A percentile compares a stretch with the other conserved stretches of the same genome.
phyloP scores from a whole-genome alignment of 2,113 vertebrate genomes.

The Fregetta grallaria region DNA sequence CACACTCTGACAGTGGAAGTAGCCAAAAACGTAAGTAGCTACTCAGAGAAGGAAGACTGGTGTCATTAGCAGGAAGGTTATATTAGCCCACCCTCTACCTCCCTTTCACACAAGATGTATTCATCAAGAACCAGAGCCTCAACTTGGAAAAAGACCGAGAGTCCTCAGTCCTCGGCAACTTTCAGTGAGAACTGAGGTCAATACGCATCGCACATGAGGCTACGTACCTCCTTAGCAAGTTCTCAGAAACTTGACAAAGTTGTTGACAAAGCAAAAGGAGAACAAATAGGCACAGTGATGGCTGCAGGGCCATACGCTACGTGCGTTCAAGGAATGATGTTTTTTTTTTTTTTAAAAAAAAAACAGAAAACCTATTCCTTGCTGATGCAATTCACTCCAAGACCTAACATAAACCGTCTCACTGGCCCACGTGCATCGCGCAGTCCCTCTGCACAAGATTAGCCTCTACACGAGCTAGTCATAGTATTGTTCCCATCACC shows the following conservation, averaged over 20 bases:
- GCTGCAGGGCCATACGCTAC: conserved; percentile 2
- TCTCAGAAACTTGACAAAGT: background rate
- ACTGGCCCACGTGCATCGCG: fast-evolving
- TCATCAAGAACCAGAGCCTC: background rate
- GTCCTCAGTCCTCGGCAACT: background rate
- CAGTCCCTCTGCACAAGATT: background rate
- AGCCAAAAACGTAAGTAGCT: background rate
- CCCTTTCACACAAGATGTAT: background rate
- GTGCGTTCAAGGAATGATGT: fast-evolving
- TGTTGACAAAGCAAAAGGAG: background rate
- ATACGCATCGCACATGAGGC: fast-evolving
- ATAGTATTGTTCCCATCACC: too few species aligned
- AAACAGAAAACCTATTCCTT: background rate
- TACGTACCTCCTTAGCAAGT: background rate
- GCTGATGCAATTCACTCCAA: background rate
- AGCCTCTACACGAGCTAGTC: background rate
- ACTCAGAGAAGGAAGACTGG: background rate
- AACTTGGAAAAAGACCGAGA: fast-evolving
- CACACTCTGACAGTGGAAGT: background rate
- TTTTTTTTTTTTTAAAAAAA: background rate
- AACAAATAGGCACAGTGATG: background rate
- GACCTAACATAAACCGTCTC: fast-evolving
- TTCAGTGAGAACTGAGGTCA: background rate
- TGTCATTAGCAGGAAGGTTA: background rate
- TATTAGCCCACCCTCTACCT: background rate